Base-by-base conservation (phyloP, 1,140 invertebrate genomes). In the Tribolium castaneum region DNA sequence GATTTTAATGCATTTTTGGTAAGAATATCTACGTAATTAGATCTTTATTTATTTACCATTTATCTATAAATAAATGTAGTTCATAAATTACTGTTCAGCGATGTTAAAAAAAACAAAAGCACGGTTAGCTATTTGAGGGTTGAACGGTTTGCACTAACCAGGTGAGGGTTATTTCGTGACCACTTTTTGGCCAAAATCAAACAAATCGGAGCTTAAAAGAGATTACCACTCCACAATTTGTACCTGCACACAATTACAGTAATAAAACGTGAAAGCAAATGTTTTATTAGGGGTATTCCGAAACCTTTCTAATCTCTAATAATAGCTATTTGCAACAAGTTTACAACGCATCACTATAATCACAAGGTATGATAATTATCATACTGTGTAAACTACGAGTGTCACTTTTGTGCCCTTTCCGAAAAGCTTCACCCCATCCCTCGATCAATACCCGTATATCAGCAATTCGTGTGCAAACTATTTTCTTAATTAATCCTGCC, bases 401-500 rank as follows among this genome's bases (percentile, higher is more conserved):
- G 39, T 45, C 9, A 45, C 39, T 45, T 39, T 45, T 45, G 39
- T 45, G 9, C 7, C 35, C n/a, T 3, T 45, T 45, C 9, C n/a
- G 4, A n/a, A 45, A 45, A 45, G 7, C n/a, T 52, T 19, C 16
- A 16, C 49, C 13, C 6, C 49, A 14, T 52, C 12, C 10, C 13
- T 52, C 51, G 13, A 66, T 66, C 59, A 35, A 66, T 66, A 66
- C 14, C 25, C 25, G 25, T 30, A 30, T 30, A 30, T 30, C 25
- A 59, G 59, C 14, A 35, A 34, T 66, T 66, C 12, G 59, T 13
- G 6, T 35, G 12, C 30, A 34, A 66, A 66, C 59, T 35, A 66
- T 35, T 66, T 66, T 35, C 59, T 14, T 66, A 66, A 66, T 66
- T 66, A 66, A 66, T 35, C 22, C 56, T 25, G 25, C 14, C n/a